Base-by-base conservation (phyloP, 2,888 invertebrate species). In the Sinopyrophorus schimmeli region DNA sequence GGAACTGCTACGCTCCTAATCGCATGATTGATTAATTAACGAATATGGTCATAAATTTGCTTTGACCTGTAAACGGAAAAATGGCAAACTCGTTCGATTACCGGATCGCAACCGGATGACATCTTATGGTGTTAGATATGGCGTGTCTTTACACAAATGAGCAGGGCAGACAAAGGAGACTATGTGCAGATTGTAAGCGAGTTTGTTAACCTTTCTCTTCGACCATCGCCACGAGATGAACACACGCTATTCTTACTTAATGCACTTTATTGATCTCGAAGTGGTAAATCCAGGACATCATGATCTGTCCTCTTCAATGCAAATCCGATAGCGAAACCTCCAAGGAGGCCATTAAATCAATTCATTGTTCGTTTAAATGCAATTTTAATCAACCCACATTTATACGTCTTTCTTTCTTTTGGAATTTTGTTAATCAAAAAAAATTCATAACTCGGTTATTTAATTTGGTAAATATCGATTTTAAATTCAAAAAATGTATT, bases 81-180 rank as follows among this genome's bases (percentile, higher is more conserved):
- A 49, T 30, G 23, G 16, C 15, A 28, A 49, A 49, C 49, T 44
- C 31, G 48, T 42, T 38, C 48, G 42, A 48, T 48, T 48, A 40
- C 34, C 20, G 27, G 42, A 42, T 35, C 14, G 28, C 10, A 43
- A 23, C 37, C 26, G 35, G 39, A 50, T 41, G 46, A 39, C 50
- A 50, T 46, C 40, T 44, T 17, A 35, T 32, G 16, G 35, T 34
- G 44, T 50, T 40, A 46, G 46, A 46, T 44, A 50, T 50, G 40
- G 40, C 40, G 26, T 46, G 50, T 46, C 40, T 43, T 43, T 46
- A 50, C 44, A 50, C 50, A 50, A 50, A 50, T 50, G 46, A 50
- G 39, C 43, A 40, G 18, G 20, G 16, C 40, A 46, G 44, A 50
- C 50, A 50, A 50, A 50, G 50, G 50, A 48, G 48, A 31, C 27